Base-by-base conservation (phyloP, 2,888 invertebrate species). In the Phalera bucephala region DNA sequence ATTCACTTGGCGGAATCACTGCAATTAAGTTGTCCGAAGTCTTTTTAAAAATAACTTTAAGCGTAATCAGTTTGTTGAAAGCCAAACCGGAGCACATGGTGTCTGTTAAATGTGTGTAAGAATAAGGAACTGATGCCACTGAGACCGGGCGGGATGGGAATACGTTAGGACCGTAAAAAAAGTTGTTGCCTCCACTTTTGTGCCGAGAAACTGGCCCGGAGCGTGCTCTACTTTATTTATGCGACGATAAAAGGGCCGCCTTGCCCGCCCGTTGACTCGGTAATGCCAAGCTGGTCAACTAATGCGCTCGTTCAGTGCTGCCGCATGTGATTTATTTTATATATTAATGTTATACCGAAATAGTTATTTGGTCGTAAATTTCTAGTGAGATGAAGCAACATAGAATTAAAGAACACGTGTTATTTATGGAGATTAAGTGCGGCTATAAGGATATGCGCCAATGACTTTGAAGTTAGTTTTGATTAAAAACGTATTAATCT, bases 141-240 rank as follows among this genome's bases (percentile, higher is more conserved):
- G 57, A 48, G 58, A 45, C 67, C 76, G 77, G 80, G 78, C 81
- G 83, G 73, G 79, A 77, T 72, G 75, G 80, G 84, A 77, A 80
- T 81, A 81, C 80, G 84, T 82, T 80, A 82, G 75, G 72, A 64
- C 56, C 59, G 71, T 75, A 84, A 82, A 87, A 84, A 89, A 88
- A 86, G 79, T 76, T 67, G 86, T 78, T 77, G 78, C 77, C 77
- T 75, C 80, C 69, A 77, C 72, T 77, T 73, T 69, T 59, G 64
- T 68, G 55, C 51, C 55, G 60, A 52, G 54, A 42, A 56, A 68
- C 49, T 52, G 66, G 52, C 61, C 48, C 50, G 63, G 36, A 54
- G 45, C 60, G 51, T 85, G 80, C 87, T 87, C 87, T 72, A 82
- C 81, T 76, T 76, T 37, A 57, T 41, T 51, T 44, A n/a, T n/a